Evolutionary conservation across 2,797 vertebrate species (phyloP), one percentile per base, ranked within the genome.

Genomic region (Meda fulgida): DNA sequence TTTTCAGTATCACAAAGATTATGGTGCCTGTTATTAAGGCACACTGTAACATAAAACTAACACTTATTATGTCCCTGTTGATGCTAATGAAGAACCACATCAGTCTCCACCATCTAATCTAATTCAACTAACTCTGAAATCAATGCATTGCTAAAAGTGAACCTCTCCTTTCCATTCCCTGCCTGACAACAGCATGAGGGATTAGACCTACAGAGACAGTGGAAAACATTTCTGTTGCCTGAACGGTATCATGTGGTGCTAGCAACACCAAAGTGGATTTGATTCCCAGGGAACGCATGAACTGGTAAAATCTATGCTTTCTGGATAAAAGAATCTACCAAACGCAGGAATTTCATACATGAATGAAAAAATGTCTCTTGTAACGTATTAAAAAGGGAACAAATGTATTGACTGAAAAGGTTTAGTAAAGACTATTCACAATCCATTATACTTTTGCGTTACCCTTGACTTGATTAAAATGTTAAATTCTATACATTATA

Each of bases 141-240:
- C 53, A 83, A 63, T 34, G 29, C 40, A 36, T 26, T 48, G 31
- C 58, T 83, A 43, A 51, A 75, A 65, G 48, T 40, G 67, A 82
- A 69, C 73, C 67, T 48, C 60, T 53, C 34, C 71, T 70, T 60
- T 85, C 34, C 65, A 55, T 55, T 78, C 55, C 16, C 75, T 83
- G 85, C 69, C 43, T 31, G 36, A 72, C 75, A 60, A 71, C 70
- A 53, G 87, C 77, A 70, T 73, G 77, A 80, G 58, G 66, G 77
- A 66, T 77, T 60, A 80, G 36, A 63, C 48, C 72, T 76, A 53
- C 78, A 55, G 46, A 65, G 48, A 60, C 36, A 46, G 40, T 38
- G 11, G 29, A 38, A 72, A 66, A 48, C 70, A 76, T 36, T 16
- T 36, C 31, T 76, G 48, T 23, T 55, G 48, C 48, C 51, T 21